These are phyloP conservation scores for Chrysocyon brachyurus DNA, from an alignment of 2,797 vertebrate species.

Conservation along the genomic window DNA sequence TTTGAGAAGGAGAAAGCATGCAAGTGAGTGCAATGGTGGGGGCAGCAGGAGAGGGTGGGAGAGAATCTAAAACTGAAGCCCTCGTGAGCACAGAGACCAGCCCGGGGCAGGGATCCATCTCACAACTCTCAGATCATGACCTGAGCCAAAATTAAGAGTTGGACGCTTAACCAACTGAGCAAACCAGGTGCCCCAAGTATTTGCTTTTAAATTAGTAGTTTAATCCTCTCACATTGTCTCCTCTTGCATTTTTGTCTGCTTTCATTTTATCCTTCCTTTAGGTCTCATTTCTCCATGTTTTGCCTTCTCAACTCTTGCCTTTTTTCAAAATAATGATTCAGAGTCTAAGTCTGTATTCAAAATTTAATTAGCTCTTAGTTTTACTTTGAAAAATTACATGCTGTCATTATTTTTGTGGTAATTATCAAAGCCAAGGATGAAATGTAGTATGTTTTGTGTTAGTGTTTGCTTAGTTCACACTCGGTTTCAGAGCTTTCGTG, in stretches of 20 bases:
- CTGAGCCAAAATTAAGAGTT: neutral
- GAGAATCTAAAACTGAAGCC: neutral
- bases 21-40: neutral
- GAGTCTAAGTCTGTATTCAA: neutral
- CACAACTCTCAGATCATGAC: neutral
- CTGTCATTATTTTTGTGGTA: neutral
- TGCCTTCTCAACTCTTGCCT: neutral
- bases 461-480: neutral
- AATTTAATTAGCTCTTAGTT: neutral
- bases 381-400: conserved; percentile 1
- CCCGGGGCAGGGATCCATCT: neutral
- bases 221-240: neutral
- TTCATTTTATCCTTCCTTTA: neutral
- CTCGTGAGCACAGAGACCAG: neutral
- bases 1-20: neutral
- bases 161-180: neutral
- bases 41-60: neutral
- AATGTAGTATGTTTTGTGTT: neutral
- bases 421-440: neutral
- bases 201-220: neutral
- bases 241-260: neutral
- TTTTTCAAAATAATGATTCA: neutral
- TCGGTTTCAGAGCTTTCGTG: neutral
- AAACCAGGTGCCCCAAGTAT: neutral
- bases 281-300: neutral